Conservation (phyloP, 37 sponge, comb jelly and placozoan species). For the Halisarca cf. caerulea region DNA sequence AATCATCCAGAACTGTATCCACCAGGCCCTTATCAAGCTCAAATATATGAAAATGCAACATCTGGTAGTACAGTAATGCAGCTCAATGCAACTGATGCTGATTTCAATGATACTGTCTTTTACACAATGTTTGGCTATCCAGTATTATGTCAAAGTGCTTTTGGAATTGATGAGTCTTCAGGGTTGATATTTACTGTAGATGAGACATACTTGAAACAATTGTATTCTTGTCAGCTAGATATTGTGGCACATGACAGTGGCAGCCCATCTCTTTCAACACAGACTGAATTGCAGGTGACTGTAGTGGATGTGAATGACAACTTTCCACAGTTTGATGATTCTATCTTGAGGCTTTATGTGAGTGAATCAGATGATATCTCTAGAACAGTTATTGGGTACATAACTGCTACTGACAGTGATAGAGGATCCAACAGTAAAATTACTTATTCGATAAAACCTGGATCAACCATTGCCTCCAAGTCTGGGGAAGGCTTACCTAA, state of each 20-base stretch:
- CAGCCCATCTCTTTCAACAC: not conserved
- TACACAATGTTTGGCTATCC: not conserved
- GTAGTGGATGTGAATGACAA: constrained; percentile 1
- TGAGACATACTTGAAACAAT: not conserved
- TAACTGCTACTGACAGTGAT: constrained; percentile 8
- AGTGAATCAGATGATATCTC: not conserved
- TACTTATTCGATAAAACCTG: not conserved
- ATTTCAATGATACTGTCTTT: not conserved
- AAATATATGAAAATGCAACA: constrained; percentile 3
- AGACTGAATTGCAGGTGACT: not conserved
- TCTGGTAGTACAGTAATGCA: not conserved
- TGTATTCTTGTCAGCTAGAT: not conserved
- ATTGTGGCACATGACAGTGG: constrained; percentile 4
- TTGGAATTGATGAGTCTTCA: not conserved
- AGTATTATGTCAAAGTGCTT: not conserved
- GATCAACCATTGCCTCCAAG: not conserved
- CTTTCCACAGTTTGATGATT: not conserved
- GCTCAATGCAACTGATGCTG: constrained; percentile 4
- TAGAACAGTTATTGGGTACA: not conserved
- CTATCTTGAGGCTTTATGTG: not conserved
- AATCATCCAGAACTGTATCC: constrained; percentile 1
- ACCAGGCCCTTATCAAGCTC: not conserved
- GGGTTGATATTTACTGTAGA: not conserved
- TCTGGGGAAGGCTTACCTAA: not conserved
- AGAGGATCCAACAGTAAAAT: not conserved